Conservation (phyloP, 2,888 invertebrate genomes). For the Fragum whitleyi region DNA sequence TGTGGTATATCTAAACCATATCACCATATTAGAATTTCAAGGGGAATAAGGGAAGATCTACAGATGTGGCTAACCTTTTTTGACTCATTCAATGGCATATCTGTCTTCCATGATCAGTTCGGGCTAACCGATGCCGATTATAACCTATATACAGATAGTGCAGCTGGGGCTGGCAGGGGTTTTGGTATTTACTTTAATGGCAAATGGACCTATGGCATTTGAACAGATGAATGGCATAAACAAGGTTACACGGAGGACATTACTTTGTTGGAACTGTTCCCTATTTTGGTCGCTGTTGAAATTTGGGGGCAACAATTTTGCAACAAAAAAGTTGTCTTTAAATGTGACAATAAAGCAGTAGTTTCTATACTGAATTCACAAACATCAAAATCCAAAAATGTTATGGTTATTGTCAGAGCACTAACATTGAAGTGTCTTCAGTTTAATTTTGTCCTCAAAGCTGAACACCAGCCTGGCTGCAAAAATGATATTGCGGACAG, state of each 20-base stretch:
- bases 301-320: conserved; percentile 5
- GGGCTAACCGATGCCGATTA: conserved; percentile 35
- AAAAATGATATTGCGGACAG: conserved; percentile 3
- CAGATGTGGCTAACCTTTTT: conserved; percentile 42
- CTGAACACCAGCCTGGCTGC: not conserved
- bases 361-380: conserved; percentile 15
- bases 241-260: conserved; percentile 19
- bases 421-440: not conserved
- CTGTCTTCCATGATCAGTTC: conserved; percentile 35
- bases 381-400: conserved; percentile 4
- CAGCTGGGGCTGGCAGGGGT: conserved; percentile 15
- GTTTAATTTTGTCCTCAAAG: no score
- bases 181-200: conserved; percentile 37
- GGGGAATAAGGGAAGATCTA: conserved; percentile 25
- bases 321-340: conserved; percentile 10
- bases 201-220: conserved; percentile 3
- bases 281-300: conserved; percentile 26
- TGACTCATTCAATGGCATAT: conserved; percentile 28
- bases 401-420: conserved; percentile 4
- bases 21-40: conserved; percentile 5
- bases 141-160: conserved; percentile 42
- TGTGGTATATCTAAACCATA: conserved; percentile 11
- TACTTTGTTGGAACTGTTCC: conserved; percentile 33
- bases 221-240: conserved; percentile 24
- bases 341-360: conserved; percentile 24